phyloP scores from a whole-genome alignment of 2,888 invertebrate genomes.

The Andrena camellia region DNA sequence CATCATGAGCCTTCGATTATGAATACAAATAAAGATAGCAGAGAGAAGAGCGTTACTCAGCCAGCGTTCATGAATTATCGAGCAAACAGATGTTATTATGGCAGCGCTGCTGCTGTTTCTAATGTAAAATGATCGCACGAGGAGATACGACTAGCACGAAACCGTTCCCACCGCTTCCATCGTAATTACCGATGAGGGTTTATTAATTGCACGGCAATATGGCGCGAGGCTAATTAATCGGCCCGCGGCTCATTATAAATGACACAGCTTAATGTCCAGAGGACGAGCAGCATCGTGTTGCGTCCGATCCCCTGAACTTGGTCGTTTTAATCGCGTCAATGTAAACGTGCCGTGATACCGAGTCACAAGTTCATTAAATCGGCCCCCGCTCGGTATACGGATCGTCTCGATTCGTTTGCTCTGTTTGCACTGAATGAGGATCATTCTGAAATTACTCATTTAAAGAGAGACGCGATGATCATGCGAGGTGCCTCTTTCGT shows the following conservation, averaged over 20 bases:
- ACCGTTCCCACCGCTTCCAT: conserved; percentile 23
- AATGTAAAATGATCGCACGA: conserved; percentile 59
- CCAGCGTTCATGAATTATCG: conserved; percentile 57
- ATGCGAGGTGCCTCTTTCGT: not conserved
- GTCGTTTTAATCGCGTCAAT: conserved; percentile 49
- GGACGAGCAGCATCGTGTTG: conserved; percentile 27
- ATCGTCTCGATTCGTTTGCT: not conserved
- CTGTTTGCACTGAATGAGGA: not conserved
- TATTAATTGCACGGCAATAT: conserved; percentile 64
- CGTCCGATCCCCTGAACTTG: conserved; percentile 14
- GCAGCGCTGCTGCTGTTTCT: conserved; percentile 39
- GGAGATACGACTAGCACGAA: conserved; percentile 42
- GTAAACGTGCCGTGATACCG: conserved; percentile 34
- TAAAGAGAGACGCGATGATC: not conserved
- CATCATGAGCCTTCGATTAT: not conserved
- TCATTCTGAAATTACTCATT: not conserved
- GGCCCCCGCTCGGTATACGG: not conserved
- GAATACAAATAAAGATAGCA: not conserved
- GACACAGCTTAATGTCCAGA: conserved; percentile 40
- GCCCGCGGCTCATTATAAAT: conserved; percentile 54
- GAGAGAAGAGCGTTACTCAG: conserved; percentile 27
- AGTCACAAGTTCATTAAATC: conserved; percentile 52
- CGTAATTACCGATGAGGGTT: conserved; percentile 56
- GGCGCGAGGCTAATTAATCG: conserved; percentile 61
- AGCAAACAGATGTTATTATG: conserved; percentile 62